phyloP scores from a whole-genome alignment of 1,140 invertebrate species.

The Eupeodes corollae region DNA sequence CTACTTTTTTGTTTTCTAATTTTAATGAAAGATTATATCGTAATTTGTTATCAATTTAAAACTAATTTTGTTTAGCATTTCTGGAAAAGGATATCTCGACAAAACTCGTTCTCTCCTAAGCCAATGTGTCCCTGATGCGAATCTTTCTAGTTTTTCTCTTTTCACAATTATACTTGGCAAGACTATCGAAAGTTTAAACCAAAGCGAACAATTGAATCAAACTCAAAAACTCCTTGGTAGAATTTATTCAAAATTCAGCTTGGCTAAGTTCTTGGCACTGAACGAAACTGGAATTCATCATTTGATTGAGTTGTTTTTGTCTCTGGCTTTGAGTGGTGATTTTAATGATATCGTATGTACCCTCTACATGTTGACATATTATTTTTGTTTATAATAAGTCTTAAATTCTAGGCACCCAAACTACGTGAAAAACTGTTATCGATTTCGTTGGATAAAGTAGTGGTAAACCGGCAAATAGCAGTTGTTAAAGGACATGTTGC shows the following conservation, averaged over 20 bases:
- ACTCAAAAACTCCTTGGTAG: constrained; percentile 28
- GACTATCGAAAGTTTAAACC: constrained; percentile 6
- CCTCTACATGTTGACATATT: neutral
- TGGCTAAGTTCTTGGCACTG: constrained; percentile 26
- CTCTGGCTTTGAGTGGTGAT: constrained; percentile 18
- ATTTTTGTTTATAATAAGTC: neutral
- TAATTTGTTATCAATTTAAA: neutral
- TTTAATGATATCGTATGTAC: constrained; percentile 14
- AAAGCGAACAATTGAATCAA: constrained; percentile 13
- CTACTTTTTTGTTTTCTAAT: neutral
- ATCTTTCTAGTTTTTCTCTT: constrained; percentile 28
- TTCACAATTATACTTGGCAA: constrained; percentile 24
- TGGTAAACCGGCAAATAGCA: constrained; percentile 14
- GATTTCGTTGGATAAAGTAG: constrained; percentile 24
- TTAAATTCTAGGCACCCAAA: constrained; percentile 9
- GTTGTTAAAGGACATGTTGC: constrained; percentile 33
- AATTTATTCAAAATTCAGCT: constrained; percentile 34
- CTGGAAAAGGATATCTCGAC: constrained; percentile 1
- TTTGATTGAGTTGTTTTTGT: constrained; percentile 29
- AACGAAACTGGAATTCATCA: constrained; percentile 35
- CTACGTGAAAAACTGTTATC: constrained; percentile 25
- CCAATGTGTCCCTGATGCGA: constrained; percentile 15
- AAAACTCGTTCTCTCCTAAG: neutral
- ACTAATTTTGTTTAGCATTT: neutral
- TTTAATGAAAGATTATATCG: too few species aligned